Percentiles rank a stretch among this genome's conserved stretches.
Conservation (phyloP, 2,113 vertebrate genomes). For the Paramormyrops kingsleyae region DNA sequence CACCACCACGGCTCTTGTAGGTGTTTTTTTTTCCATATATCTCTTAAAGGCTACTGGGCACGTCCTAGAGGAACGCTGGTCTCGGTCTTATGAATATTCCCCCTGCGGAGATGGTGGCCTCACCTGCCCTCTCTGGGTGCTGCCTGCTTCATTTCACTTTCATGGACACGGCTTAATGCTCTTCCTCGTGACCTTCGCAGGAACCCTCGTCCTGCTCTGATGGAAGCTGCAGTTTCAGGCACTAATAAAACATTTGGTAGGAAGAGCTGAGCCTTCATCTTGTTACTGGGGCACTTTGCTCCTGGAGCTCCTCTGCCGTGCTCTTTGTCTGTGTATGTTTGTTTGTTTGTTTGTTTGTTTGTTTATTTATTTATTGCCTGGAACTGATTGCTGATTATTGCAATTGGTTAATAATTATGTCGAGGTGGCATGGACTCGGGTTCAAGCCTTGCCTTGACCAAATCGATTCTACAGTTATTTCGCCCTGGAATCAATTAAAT, state of each 20-base stretch:
- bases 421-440: not conserved
- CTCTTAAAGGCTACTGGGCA: not conserved
- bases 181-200: slow-evolving; percentile 24
- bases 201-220: not conserved
- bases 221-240: not conserved
- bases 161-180: not conserved
- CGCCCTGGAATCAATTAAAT: not conserved
- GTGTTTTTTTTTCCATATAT: not conserved
- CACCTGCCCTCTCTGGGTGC: not conserved
- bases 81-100: not conserved
- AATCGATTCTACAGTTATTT: not conserved
- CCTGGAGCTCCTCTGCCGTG: not conserved
- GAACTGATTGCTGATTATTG: not conserved
- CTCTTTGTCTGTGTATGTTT: not conserved
- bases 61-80: not conserved
- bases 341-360: not conserved
- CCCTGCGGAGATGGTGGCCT: not conserved
- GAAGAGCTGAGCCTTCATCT: not conserved
- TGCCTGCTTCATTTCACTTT: not conserved
- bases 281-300: not conserved
- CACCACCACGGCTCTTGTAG: not conserved
- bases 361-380: not conserved
- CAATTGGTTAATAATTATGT: not conserved
- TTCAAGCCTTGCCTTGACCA: not conserved
- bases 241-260: slow-evolving; percentile 4